Percentiles rank a stretch among this genome's conserved stretches.
Evolutionary conservation across 2,888 invertebrate species (phyloP).

Genomic region (Cerastoderma edule): DNA sequence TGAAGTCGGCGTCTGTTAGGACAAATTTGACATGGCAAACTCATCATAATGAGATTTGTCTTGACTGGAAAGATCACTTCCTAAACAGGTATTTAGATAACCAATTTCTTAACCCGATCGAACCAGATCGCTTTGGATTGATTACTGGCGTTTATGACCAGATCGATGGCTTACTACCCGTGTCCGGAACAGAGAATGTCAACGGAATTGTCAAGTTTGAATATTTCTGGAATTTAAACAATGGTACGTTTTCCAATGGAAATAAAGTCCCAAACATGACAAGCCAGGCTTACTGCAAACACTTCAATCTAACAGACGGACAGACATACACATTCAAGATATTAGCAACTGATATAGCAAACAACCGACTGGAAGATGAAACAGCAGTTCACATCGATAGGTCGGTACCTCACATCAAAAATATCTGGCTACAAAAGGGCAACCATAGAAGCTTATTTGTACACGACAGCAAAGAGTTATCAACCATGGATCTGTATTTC

Average conservation of each 20-base stretch:
- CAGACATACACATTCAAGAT: conserved; percentile 50
- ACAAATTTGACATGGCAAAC: conserved; percentile 61
- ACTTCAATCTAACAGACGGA: conserved; percentile 50
- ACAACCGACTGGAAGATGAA: conserved; percentile 45
- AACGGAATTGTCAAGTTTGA: conserved; percentile 52
- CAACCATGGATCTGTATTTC: conserved; percentile 59
- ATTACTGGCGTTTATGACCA: conserved; percentile 63
- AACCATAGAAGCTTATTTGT: conserved; percentile 57
- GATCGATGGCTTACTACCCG: conserved; percentile 47
- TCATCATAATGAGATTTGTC: conserved; percentile 49
- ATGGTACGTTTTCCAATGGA: not conserved
- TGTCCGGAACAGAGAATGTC: conserved; percentile 59
- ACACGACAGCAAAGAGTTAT: conserved; percentile 62
- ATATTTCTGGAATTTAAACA: conserved; percentile 27
- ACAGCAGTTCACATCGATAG: conserved; percentile 57
- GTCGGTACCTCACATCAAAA: conserved; percentile 57
- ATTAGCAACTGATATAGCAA: conserved; percentile 57
- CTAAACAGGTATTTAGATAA: conserved; percentile 44
- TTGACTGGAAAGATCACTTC: conserved; percentile 53
- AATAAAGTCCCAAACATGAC: conserved; percentile 32
- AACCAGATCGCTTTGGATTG: conserved; percentile 27
- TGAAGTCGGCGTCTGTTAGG: conserved; percentile 43
- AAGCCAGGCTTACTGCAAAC: conserved; percentile 45
- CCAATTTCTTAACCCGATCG: conserved; percentile 47
- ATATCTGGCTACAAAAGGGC: conserved; percentile 54